Conservation (phyloP, 1,140 invertebrate genomes). For the Sitophilus oryzae region DNA sequence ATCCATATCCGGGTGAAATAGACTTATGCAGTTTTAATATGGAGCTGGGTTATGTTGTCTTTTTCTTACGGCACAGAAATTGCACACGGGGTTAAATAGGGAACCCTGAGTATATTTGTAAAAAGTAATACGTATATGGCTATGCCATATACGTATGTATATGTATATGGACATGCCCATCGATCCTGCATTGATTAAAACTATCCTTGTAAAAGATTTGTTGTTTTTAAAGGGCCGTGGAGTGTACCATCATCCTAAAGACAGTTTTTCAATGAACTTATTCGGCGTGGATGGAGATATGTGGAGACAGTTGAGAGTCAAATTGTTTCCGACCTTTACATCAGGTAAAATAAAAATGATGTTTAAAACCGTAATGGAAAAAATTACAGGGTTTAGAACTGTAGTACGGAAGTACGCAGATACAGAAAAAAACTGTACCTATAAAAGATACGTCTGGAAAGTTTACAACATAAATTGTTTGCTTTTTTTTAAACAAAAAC, state of each 20-base stretch:
- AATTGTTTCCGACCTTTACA: constrained; percentile 47
- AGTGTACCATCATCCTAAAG: constrained; percentile 42
- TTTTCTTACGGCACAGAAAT: too few species aligned
- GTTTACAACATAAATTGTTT: constrained; percentile 60
- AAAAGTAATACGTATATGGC: too few species aligned
- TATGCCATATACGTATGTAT: too few species aligned
- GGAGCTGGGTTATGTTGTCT: too few species aligned
- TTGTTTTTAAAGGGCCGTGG: constrained; percentile 45
- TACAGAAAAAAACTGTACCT: constrained; percentile 41
- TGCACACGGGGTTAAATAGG: too few species aligned
- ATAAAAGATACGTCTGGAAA: constrained; percentile 53
- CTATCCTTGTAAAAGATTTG: constrained; percentile 47
- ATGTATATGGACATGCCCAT: too few species aligned
- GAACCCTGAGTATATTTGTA: too few species aligned
- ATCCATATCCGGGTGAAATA: too few species aligned
- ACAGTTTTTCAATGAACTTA: constrained; percentile 45
- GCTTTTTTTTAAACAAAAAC: too few species aligned
- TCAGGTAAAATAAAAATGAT: constrained; percentile 47
- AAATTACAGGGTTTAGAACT: constrained; percentile 42
- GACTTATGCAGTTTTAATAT: too few species aligned
- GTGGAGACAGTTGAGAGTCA: constrained; percentile 46
- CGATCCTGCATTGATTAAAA: constrained; percentile 46
- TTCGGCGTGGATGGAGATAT: constrained; percentile 43
- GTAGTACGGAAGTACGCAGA: constrained; percentile 27
- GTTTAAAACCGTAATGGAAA: constrained; percentile 36